A percentile compares a stretch with the other conserved stretches of the same genome.
Conservation (phyloP, 1,140 invertebrate genomes). For the Atopsyche davidsoni region DNA sequence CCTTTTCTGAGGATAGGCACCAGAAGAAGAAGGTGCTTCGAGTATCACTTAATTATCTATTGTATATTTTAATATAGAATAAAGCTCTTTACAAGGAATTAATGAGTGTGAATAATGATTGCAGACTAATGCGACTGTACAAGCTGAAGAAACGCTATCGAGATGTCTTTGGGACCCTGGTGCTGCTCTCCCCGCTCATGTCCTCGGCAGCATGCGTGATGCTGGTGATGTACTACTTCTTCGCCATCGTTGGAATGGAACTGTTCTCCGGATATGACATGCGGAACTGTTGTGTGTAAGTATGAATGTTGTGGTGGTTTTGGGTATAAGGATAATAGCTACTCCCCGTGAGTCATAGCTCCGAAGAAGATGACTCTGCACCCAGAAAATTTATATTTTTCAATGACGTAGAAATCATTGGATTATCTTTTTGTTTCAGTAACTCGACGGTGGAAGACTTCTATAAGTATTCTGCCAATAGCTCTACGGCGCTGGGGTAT, state of each 20-base stretch:
- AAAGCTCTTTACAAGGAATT: too few species aligned
- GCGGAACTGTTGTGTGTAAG: conserved; percentile 80
- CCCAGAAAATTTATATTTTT: too few species aligned
- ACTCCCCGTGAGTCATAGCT: too few species aligned
- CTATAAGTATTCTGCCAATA: conserved; percentile 65
- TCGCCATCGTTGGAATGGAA: conserved; percentile 89
- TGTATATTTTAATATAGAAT: too few species aligned
- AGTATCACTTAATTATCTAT: conserved; percentile 1
- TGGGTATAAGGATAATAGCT: too few species aligned
- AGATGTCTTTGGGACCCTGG: conserved; percentile 84
- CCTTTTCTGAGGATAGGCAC: too few species aligned
- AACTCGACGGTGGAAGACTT: conserved; percentile 71
- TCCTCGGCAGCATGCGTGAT: conserved; percentile 76
- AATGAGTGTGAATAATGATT: too few species aligned
- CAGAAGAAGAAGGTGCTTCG: too few species aligned
- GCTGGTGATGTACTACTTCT: conserved; percentile 85
- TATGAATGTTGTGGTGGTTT: too few species aligned
- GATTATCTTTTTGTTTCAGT: not conserved
- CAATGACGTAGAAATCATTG: too few species aligned
- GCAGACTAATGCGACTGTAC: conserved; percentile 61
- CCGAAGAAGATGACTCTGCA: too few species aligned
- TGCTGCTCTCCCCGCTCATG: conserved; percentile 71
- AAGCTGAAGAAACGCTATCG: conserved; percentile 82
- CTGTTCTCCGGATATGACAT: conserved; percentile 71
- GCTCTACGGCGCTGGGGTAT: conserved; percentile 63